Percentiles rank a stretch among this genome's conserved stretches.
These are phyloP conservation scores for Cossypha dichroa DNA, from an alignment of 2,797 vertebrate genomes.

Conservation along the genomic window DNA sequence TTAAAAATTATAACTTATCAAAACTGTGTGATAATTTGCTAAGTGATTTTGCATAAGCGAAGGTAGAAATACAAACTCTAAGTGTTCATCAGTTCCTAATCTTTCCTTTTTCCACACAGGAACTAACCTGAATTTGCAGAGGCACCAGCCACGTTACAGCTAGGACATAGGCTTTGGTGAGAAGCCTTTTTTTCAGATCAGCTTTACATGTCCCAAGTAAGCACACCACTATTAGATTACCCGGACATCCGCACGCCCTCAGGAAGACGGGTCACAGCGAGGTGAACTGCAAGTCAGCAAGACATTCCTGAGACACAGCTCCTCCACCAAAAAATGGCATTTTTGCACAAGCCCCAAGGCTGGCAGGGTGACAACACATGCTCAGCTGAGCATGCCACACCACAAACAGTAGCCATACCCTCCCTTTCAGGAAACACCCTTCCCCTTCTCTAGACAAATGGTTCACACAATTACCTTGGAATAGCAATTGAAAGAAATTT, in stretches of 20 bases:
- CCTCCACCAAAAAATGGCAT: not conserved
- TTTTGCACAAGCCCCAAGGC: not conserved
- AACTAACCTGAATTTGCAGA: not conserved
- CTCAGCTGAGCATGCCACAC: not conserved
- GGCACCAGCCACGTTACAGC: not conserved
- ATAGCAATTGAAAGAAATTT: not conserved
- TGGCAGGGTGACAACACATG: not conserved
- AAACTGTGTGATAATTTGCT: not conserved
- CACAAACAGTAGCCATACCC: fast-evolving
- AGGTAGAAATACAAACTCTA: not conserved
- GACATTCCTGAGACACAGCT: not conserved
- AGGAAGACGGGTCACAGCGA: not conserved
- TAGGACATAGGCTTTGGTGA: not conserved
- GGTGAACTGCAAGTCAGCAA: not conserved
- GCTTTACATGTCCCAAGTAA: not conserved
- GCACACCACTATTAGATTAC: not conserved
- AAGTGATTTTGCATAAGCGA: not conserved
- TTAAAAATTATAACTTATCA: not conserved
- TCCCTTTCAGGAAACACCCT: not conserved
- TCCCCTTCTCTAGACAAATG: not conserved
- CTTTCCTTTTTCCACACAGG: not conserved
- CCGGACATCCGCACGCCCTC: not conserved
- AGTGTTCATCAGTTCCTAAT: not conserved
- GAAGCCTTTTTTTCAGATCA: not conserved
- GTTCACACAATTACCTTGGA: not conserved